These are phyloP conservation scores for Engraulis encrasicolus DNA, from an alignment of 2,113 vertebrate genomes.

Conservation along the genomic window DNA sequence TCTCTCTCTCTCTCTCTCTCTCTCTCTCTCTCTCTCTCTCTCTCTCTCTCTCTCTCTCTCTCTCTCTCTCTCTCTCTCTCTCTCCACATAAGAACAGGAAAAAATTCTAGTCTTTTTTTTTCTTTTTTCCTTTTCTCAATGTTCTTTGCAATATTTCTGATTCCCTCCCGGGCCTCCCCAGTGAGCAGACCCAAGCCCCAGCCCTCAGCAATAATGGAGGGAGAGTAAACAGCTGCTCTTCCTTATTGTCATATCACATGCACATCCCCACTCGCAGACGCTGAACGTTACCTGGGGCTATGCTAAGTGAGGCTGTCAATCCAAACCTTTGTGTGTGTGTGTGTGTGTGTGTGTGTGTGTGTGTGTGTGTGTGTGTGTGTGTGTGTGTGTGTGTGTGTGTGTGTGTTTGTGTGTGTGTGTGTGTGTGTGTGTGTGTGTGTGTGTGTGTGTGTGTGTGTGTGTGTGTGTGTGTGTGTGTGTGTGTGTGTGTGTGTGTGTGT, in stretches of 20 bases:
- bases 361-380: conserved; percentile 17
- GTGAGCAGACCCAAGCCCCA: conserved; percentile 54
- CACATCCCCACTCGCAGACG: conserved; percentile 59
- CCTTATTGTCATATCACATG: conserved; percentile 65
- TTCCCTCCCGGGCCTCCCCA: conserved; percentile 55
- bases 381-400: conserved; percentile 11
- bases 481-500: conserved; percentile 30
- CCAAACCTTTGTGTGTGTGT: conserved; percentile 38
- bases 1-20: conserved; percentile 44
- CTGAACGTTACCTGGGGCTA: conserved; percentile 62
- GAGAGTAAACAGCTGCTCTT: conserved; percentile 67
- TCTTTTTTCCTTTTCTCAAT: too few relatives aligned
- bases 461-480: conserved; percentile 10
- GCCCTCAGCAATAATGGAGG: conserved; percentile 70
- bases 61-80: conserved; percentile 40
- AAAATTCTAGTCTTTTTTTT: too few relatives aligned
- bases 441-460: conserved; percentile 11
- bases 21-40: conserved; percentile 6
- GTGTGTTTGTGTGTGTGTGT: conserved; percentile 28
- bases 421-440: background rate
- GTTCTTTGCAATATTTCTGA: conserved; percentile 52
- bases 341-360: conserved; percentile 11
- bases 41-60: conserved; percentile 40
- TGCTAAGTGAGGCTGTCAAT: conserved; percentile 60
- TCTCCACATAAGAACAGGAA: too few relatives aligned